Evolutionary conservation across 2,113 vertebrate species (phyloP).

Genomic region (Crotalus helleri): DNA sequence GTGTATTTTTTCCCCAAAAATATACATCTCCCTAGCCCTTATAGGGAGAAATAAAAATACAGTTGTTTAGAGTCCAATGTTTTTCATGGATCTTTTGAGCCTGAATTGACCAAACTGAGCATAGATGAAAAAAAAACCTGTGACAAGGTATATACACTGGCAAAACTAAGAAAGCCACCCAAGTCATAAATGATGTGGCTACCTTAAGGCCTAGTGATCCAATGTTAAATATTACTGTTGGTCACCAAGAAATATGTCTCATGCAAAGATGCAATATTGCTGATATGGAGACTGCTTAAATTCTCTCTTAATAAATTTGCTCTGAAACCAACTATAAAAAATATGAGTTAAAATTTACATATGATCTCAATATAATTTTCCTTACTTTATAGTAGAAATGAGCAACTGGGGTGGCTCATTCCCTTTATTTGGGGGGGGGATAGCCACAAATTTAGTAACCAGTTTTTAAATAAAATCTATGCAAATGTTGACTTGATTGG

Average conservation of each 20-base stretch:
- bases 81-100: too few relatives aligned
- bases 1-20: not conserved
- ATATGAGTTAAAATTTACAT: not conserved
- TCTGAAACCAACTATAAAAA: not conserved
- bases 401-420: too few relatives aligned
- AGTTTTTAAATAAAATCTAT: too few relatives aligned
- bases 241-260: not conserved
- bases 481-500: too few relatives aligned
- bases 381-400: too few relatives aligned
- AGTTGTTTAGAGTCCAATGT: not conserved
- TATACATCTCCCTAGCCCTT: not conserved
- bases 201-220: not conserved
- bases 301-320: not conserved
- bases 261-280: not conserved
- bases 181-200: not conserved
- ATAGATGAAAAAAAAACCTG: too few relatives aligned
- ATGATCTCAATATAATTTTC: not conserved
- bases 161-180: not conserved
- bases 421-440: too few relatives aligned
- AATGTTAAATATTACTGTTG: not conserved
- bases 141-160: not conserved
- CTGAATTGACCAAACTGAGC: too few relatives aligned
- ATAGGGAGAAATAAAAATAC: not conserved
- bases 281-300: not conserved
- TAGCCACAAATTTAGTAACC: too few relatives aligned